Percentiles rank a stretch among this genome's conserved stretches.
These are phyloP conservation scores for Aricia artaxerxes DNA, from an alignment of 2,888 invertebrate species.

Conservation along the genomic window DNA sequence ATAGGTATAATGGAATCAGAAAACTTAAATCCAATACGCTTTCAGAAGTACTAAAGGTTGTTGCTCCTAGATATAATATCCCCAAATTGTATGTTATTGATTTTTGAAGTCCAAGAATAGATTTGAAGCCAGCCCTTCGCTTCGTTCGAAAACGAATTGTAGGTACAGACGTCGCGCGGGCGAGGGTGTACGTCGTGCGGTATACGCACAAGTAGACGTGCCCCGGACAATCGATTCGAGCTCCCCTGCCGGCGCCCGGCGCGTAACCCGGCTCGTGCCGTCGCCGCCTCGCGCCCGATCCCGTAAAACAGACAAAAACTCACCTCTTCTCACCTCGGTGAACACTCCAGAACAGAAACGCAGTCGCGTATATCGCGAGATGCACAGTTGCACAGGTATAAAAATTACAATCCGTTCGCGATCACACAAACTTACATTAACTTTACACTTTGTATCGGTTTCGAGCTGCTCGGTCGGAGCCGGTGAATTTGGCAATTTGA, in stretches of 20 bases:
- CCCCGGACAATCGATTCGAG: slow-evolving; percentile 70
- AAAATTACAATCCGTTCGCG: slow-evolving; percentile 50
- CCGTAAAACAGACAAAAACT: slow-evolving; percentile 59
- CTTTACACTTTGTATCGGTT: slow-evolving; percentile 54
- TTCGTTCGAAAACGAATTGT: slow-evolving; percentile 53
- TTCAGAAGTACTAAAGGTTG: background rate
- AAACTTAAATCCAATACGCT: background rate
- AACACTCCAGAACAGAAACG: slow-evolving; percentile 67
- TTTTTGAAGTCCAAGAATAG: slow-evolving; percentile 32
- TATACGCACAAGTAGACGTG: slow-evolving; percentile 29
- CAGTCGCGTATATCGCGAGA: slow-evolving; percentile 71
- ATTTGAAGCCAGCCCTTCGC: slow-evolving; percentile 51
- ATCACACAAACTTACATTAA: slow-evolving; percentile 66
- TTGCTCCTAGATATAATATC: background rate
- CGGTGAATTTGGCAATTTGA: slow-evolving; percentile 52
- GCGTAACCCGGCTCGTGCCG: slow-evolving; percentile 48
- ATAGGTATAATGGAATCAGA: background rate
- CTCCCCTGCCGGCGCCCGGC: slow-evolving; percentile 59
- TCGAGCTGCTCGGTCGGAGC: slow-evolving; percentile 44
- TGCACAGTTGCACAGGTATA: slow-evolving; percentile 64
- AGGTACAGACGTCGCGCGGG: slow-evolving; percentile 35
- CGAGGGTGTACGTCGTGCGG: slow-evolving; percentile 54
- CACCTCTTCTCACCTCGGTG: slow-evolving; percentile 73
- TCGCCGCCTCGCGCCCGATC: slow-evolving; percentile 36
- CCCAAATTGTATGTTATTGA: slow-evolving; percentile 28